These are phyloP conservation scores for Panonychus citri DNA, from an alignment of 1,140 invertebrate genomes.

Conservation along the genomic window DNA sequence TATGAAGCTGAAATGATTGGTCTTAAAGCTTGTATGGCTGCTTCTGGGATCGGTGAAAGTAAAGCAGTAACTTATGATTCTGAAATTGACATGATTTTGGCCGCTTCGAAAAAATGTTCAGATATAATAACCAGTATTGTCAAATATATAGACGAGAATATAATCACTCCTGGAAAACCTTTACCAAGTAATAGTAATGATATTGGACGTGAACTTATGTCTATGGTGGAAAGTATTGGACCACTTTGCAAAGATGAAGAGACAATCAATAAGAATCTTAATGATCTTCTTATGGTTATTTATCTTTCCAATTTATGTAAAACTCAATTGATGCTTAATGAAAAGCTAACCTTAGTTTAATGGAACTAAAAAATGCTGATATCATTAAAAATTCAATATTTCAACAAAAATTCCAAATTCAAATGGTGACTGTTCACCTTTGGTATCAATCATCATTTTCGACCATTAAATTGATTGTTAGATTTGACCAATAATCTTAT, in stretches of 20 bases:
- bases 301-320: conserved; percentile 85
- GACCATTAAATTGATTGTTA: too few species aligned
- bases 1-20: conserved; percentile 68
- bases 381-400: too few species aligned
- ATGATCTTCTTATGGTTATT: conserved; percentile 84
- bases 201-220: conserved; percentile 16
- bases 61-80: conserved; percentile 2
- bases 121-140: conserved; percentile 9
- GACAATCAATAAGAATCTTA: conserved; percentile 9
- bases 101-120: conserved; percentile 5
- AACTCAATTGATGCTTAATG: conserved; percentile 78
- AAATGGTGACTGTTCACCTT: too few species aligned
- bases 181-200: conserved; percentile 12
- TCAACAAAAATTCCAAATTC: too few species aligned
- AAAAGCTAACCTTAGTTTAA: conserved; percentile 43
- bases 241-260: conserved; percentile 10
- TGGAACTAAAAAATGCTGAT: neutral
- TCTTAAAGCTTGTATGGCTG: conserved; percentile 20
- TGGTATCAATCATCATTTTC: too few species aligned
- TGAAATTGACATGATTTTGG: conserved; percentile 11
- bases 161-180: conserved; percentile 4
- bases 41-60: conserved; percentile 6
- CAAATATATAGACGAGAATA: conserved; percentile 13
- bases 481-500: too few species aligned
- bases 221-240: conserved; percentile 15